A percentile compares a stretch with the other conserved stretches of the same genome.
phyloP scores from a whole-genome alignment of 1,140 invertebrate genomes.

The Cotesia glomerata region DNA sequence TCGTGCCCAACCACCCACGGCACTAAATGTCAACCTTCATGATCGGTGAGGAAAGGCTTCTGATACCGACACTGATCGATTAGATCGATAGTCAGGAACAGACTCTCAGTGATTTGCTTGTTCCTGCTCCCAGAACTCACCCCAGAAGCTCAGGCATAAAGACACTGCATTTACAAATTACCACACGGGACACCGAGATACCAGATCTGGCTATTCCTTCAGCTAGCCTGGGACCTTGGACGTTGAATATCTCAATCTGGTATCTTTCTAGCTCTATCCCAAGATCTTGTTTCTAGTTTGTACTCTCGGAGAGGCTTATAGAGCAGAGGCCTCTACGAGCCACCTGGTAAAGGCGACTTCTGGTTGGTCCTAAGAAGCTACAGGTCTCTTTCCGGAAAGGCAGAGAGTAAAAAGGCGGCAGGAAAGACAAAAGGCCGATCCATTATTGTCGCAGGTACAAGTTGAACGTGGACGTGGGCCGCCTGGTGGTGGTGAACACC shows the following conservation, averaged over 20 bases:
- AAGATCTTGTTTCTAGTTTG: no score
- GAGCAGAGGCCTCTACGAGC: not conserved
- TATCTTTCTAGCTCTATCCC: not conserved
- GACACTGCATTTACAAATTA: constrained; percentile 27
- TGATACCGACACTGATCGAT: constrained; percentile 22
- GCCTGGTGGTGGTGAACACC: constrained; percentile 62
- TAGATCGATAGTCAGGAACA: not conserved
- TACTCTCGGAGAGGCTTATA: not conserved
- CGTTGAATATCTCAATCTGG: constrained; percentile 36
- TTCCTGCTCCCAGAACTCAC: not conserved
- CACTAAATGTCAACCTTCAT: constrained; percentile 21
- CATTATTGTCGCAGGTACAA: constrained; percentile 33
- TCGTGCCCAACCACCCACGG: constrained; percentile 29
- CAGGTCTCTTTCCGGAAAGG: not conserved
- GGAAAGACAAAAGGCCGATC: constrained; percentile 30
- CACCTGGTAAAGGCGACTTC: no score
- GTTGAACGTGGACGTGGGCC: constrained; percentile 50
- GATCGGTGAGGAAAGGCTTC: constrained; percentile 1
- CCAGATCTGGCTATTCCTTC: constrained; percentile 27
- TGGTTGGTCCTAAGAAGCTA: no score
- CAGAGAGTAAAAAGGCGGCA: constrained; percentile 10
- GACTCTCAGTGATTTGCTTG: not conserved
- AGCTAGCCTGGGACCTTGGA: not conserved
- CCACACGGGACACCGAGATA: constrained; percentile 27
- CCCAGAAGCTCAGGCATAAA: not conserved